Evolutionary conservation across 2,113 vertebrate genomes (phyloP), one percentile per base, ranked within the genome.

Genomic region (Datnioides undecimradiatus): DNA sequence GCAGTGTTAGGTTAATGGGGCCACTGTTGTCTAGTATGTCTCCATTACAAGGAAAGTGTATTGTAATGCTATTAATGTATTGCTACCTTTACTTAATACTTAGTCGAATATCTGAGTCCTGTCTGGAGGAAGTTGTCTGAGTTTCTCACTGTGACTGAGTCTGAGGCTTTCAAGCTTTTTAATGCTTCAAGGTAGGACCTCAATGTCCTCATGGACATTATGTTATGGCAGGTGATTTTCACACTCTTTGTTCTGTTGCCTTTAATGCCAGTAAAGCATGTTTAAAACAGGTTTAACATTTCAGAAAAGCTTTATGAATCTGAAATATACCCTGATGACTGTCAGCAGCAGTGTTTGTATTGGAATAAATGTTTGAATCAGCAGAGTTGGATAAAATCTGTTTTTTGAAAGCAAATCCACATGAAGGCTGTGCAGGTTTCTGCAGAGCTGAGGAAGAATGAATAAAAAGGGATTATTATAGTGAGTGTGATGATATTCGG

Each of bases 361-460:
- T 51, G 21, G 2, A 82, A 73, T 59, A 58, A 70, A 57, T 66
- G 34, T 76, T 80, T 77, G 31, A 79, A 70, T 79, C n/a, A 64
- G 34, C 9, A 62, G 4, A 19, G 41, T 48, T 76, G 25, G 14
- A 83, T 79, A 63, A 66, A 66, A 73, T 68, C 45, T 77, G 59
- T 60, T 63, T 70, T 79, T 74, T 74, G 14, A 64, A 76, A 80
- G 9, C n/a, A 45, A 79, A 66, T 63, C 0, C 23, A 58, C 3
- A 33, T 3, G 46, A 82, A 72, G 17, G 55, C 64, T 48, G 11
- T 2, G 5, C 48, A 31, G 33, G 60, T 48, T 54, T 49, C 6
- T 65, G 49, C 19, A 69, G 38, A 73, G 21, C 45, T 54, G n/a
- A 16, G 68, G 57, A 27, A 66, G 23, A 25, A 51, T 52, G 23